Conservation (phyloP, 2,113 vertebrate genomes). For the Oxyruncus cristatus region DNA sequence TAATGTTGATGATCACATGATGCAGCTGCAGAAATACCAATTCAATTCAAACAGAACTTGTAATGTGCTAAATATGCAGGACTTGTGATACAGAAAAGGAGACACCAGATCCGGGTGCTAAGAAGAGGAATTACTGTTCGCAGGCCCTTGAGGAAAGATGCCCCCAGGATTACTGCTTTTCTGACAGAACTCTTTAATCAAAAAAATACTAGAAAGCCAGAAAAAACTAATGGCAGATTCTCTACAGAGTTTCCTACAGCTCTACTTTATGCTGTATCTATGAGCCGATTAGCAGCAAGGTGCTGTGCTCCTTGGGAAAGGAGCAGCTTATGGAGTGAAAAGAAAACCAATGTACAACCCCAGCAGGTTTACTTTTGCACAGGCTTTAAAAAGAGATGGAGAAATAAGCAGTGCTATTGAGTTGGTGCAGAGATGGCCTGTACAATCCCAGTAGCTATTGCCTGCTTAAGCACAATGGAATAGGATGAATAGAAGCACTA, state of each 20-base stretch:
- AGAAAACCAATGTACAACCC: slow-evolving; percentile 10
- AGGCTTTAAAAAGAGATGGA: slow-evolving; percentile 19
- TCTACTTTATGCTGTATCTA: not conserved
- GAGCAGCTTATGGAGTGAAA: not conserved
- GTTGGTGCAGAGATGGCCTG: slow-evolving; percentile 8
- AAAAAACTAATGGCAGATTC: not conserved
- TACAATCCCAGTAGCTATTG: slow-evolving; percentile 32
- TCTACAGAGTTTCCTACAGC: not conserved
- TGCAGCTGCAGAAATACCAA: slow-evolving; percentile 5
- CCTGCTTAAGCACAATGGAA: slow-evolving; percentile 34
- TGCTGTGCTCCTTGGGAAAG: slow-evolving; percentile 15
- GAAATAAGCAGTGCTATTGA: slow-evolving; percentile 33
- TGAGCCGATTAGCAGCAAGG: not conserved
- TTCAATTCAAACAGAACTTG: slow-evolving; percentile 31
- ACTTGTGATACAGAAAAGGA: not conserved
- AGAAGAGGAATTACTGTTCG: not conserved
- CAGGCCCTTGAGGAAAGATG: not conserved
- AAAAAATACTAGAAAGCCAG: not conserved
- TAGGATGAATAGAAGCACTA: slow-evolving; percentile 20
- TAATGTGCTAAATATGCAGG: not conserved
- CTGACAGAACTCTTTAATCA: slow-evolving; percentile 5
- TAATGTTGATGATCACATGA: slow-evolving; percentile 19
- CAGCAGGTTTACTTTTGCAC: slow-evolving; percentile 37
- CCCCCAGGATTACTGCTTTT: not conserved
- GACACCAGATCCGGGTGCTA: not conserved